Evolutionary conservation across 2,113 vertebrate species (phyloP).

Genomic region (Misgurnus anguillicaudatus): DNA sequence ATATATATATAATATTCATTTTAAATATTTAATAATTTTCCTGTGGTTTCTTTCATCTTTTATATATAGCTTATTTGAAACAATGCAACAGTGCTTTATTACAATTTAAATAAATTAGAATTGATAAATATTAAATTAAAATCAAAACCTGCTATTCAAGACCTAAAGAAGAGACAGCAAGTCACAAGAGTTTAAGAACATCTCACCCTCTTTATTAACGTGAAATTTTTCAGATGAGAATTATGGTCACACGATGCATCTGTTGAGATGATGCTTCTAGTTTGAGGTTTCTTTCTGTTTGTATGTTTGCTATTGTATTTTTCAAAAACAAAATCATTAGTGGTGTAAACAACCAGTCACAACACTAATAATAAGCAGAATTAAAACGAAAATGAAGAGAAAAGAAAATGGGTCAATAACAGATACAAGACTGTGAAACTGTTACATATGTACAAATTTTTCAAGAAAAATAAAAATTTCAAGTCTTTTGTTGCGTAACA

Average conservation of each 20-base stretch:
- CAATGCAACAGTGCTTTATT: no score
- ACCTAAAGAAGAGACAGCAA: not conserved
- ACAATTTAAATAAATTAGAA: no score
- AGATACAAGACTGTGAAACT: constrained; percentile 54
- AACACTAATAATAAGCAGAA: constrained; percentile 34
- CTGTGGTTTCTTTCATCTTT: no score
- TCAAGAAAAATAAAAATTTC: not conserved
- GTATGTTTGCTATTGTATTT: constrained; percentile 29
- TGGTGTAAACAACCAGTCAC: constrained; percentile 35
- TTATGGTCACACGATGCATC: constrained; percentile 8
- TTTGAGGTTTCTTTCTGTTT: constrained; percentile 14
- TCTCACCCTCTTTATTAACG: constrained; percentile 24
- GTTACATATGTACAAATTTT: constrained; percentile 62
- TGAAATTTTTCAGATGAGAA: constrained; percentile 37
- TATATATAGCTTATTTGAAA: no score
- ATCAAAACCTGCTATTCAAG: no score
- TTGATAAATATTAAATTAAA: no score
- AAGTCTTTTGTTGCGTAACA: constrained; percentile 27
- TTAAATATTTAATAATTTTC: no score
- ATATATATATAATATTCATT: no score
- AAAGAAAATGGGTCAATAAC: constrained; percentile 32
- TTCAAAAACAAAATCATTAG: constrained; percentile 38
- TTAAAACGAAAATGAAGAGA: constrained; percentile 25
- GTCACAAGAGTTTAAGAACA: not conserved
- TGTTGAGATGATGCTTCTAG: constrained; percentile 30